phyloP scores from a whole-genome alignment of 2,797 vertebrate genomes.

The Pseudomugil gertrudae region DNA sequence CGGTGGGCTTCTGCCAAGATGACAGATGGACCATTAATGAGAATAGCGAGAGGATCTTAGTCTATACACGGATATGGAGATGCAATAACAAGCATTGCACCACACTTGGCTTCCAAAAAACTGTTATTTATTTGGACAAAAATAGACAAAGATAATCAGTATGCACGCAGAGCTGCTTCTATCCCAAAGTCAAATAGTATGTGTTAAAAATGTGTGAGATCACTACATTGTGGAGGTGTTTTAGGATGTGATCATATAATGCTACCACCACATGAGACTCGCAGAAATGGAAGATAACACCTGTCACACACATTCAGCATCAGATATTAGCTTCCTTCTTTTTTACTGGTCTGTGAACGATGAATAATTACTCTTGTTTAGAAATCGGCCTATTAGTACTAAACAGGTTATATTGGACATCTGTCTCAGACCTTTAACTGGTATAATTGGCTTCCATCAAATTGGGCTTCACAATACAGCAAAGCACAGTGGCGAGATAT shows the following conservation, averaged over 20 bases:
- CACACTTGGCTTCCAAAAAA: constrained; percentile 72
- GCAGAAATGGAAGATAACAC: constrained; percentile 69
- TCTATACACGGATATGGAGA: constrained; percentile 80
- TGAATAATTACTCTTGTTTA: constrained; percentile 77
- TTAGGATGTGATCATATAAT: constrained; percentile 60
- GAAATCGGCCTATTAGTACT: constrained; percentile 79
- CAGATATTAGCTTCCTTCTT: constrained; percentile 74
- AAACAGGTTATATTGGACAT: constrained; percentile 82
- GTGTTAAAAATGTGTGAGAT: constrained; percentile 60
- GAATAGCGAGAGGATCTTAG: constrained; percentile 82
- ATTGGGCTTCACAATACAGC: constrained; percentile 51
- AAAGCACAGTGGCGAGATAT: constrained; percentile 63
- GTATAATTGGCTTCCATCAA: constrained; percentile 80
- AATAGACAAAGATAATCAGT: constrained; percentile 61
- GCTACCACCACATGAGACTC: constrained; percentile 63
- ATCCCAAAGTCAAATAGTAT: constrained; percentile 61
- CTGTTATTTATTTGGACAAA: constrained; percentile 66
- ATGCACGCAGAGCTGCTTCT: constrained; percentile 36
- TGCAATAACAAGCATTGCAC: constrained; percentile 76
- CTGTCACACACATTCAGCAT: constrained; percentile 77
- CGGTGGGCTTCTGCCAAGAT: constrained; percentile 78
- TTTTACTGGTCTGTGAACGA: constrained; percentile 63
- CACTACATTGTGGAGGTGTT: constrained; percentile 52
- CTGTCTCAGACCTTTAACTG: constrained; percentile 75
- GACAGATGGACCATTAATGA: constrained; percentile 87